phyloP scores from a whole-genome alignment of 2,113 vertebrate genomes.

The Trematomus loennbergii region DNA sequence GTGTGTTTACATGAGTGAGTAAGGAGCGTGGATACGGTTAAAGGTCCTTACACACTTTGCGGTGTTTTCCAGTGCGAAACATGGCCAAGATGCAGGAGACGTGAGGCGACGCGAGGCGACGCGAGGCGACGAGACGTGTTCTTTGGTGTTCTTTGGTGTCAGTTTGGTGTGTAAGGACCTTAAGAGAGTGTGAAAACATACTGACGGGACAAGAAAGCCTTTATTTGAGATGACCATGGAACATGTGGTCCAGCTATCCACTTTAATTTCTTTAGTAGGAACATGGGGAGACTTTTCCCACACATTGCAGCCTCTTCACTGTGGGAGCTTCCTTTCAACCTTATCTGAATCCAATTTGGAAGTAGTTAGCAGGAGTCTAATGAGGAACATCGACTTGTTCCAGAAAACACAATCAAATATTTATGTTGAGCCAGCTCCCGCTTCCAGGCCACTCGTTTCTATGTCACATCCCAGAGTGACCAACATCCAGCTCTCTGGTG shows the following conservation, averaged over 20 bases:
- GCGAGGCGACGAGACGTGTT: too few relatives aligned
- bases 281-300: neutral
- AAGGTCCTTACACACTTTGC: too few relatives aligned
- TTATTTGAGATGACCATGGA: neutral
- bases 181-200: neutral
- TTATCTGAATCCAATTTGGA: slow-evolving; percentile 26
- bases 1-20: slow-evolving; percentile 36
- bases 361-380: neutral
- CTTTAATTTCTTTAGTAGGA: neutral
- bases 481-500: neutral
- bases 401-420: slow-evolving; percentile 44
- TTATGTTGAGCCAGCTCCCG: slow-evolving; percentile 11
- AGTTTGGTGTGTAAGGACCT: too few relatives aligned
- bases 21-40: neutral
- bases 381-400: slow-evolving; percentile 18
- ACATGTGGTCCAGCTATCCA: neutral
- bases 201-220: neutral
- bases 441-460: slow-evolving; percentile 24
- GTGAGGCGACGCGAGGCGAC: too few relatives aligned
- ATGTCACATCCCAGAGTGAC: slow-evolving; percentile 37
- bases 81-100: too few relatives aligned
- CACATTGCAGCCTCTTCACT: neutral
- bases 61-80: too few relatives aligned
- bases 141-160: too few relatives aligned
- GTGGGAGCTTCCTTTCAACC: slow-evolving; percentile 12